Percentiles rank a stretch among this genome's conserved stretches.
These are phyloP conservation scores for Volucella inflata DNA, from an alignment of 2,888 invertebrate genomes.

Conservation along the genomic window DNA sequence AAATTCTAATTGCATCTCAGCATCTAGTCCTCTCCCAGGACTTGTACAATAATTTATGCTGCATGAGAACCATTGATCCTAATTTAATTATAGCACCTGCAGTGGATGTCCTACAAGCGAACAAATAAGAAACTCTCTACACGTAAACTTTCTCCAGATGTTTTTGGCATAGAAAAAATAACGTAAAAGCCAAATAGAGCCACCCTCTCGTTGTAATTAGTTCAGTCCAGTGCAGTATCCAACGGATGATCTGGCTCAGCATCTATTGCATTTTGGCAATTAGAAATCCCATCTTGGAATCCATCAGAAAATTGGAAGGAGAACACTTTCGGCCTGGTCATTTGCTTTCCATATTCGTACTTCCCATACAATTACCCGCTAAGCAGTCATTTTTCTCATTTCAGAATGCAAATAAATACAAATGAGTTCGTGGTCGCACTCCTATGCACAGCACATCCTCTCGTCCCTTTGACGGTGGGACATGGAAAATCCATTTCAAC, in stretches of 20 bases:
- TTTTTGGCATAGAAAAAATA: no score
- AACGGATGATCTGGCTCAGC: neutral
- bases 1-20: no score
- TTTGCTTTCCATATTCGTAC: conserved; percentile 46
- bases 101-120: neutral
- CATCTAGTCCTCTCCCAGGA: no score
- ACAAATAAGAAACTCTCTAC: no score
- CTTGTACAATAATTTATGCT: no score
- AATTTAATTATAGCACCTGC: neutral
- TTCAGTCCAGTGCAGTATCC: conserved; percentile 26
- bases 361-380: no score
- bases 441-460: neutral
- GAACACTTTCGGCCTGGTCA: conserved; percentile 57
- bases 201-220: conserved; percentile 9
- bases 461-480: no score
- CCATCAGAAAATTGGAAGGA: conserved; percentile 20
- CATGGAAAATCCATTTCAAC: no score
- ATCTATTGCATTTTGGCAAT: conserved; percentile 46
- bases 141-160: no score
- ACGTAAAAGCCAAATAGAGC: no score
- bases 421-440: neutral
- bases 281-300: conserved; percentile 48
- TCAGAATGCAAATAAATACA: conserved; percentile 48
- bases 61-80: no score
- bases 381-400: conserved; percentile 4